These are phyloP conservation scores for Neolamprologus variostigma DNA, from an alignment of 2,113 vertebrate species.

Conservation along the genomic window DNA sequence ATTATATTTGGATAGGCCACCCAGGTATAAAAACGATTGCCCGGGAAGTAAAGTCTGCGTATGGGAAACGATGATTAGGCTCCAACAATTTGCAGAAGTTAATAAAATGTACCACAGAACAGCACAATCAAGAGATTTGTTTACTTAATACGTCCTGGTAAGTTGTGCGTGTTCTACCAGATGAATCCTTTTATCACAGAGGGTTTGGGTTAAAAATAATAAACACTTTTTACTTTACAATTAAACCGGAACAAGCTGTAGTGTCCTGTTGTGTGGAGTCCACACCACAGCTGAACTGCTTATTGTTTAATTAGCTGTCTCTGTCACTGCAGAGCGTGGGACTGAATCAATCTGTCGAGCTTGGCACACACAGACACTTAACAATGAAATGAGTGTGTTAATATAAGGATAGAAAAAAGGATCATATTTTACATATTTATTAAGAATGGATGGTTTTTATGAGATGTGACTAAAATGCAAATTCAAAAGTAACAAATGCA, in stretches of 20 bases:
- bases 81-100: background rate
- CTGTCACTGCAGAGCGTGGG: background rate
- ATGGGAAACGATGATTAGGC: background rate
- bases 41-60: background rate
- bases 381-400: background rate
- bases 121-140: background rate
- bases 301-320: constrained; percentile 9
- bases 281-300: background rate
- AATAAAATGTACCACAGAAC: background rate
- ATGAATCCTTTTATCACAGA: background rate
- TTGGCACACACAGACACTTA: background rate
- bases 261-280: background rate
- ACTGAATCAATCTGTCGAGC: background rate
- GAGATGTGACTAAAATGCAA: background rate
- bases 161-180: background rate
- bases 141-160: background rate
- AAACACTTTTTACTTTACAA: background rate
- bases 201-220: background rate
- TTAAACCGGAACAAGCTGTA: background rate
- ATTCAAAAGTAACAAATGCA: background rate
- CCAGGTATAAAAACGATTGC: background rate
- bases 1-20: background rate
- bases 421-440: background rate
- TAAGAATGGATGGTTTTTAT: background rate
- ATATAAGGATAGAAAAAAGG: background rate